Conservation (phyloP, 2,113 vertebrate genomes). For the Typhlomys cinereus region DNA sequence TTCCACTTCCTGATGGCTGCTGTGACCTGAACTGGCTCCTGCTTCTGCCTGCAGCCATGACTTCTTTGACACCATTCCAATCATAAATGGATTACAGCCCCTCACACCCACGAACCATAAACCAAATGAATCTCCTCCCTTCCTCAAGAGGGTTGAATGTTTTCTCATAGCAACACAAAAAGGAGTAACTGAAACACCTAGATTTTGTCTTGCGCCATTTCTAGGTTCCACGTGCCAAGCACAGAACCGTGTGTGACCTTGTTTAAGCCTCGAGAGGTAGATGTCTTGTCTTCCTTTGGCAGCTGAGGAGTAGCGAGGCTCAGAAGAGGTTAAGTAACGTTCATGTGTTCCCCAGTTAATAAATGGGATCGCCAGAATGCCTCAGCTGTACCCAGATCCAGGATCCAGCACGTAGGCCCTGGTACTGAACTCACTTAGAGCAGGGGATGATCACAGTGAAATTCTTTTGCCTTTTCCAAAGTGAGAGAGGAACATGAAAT, state of each 20-base stretch:
- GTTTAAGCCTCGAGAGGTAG: not conserved
- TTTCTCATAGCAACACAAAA: too few species aligned
- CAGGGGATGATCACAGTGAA: accelerated
- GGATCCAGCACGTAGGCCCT: not conserved
- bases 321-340: not conserved
- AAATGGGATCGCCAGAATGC: not conserved
- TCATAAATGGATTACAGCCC: too few species aligned
- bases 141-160: too few species aligned
- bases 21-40: not conserved
- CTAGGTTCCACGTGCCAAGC: not conserved
- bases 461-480: not conserved
- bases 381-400: not conserved
- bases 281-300: not conserved
- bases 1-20: too few species aligned
- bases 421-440: not conserved
- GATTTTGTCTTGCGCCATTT: not conserved
- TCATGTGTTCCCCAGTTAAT: not conserved
- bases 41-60: too few species aligned
- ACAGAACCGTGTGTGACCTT: not conserved
- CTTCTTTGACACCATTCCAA: too few species aligned
- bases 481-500: not conserved
- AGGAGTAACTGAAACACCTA: too few species aligned
- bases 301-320: not conserved
- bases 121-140: too few species aligned
- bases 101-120: too few species aligned